Percentiles rank a stretch among this genome's conserved stretches.
phyloP scores from a whole-genome alignment of 2,113 vertebrate species.

The Phrynosoma blainvillii region DNA sequence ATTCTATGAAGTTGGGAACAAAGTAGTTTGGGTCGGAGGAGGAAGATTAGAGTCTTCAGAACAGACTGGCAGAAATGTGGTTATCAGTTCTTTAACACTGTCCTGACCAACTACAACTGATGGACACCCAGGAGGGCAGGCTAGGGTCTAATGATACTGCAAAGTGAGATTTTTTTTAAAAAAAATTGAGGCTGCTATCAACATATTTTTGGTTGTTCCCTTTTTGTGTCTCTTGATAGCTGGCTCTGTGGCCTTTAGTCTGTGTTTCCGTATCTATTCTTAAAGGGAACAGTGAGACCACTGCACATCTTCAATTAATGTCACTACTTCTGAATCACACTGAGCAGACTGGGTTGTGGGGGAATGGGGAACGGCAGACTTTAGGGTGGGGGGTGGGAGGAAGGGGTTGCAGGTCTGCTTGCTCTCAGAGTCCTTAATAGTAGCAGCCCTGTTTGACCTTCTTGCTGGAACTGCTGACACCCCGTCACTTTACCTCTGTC shows the following conservation, averaged over 20 bases:
- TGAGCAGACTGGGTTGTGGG: conserved; percentile 5
- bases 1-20: background rate
- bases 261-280: conserved; percentile 6
- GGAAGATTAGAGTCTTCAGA: background rate
- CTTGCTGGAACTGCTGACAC: conserved; percentile 1
- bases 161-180: background rate
- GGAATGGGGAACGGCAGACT: background rate
- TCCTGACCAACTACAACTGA: background rate
- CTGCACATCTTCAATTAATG: conserved; percentile 19
- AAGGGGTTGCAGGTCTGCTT: background rate
- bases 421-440: background rate
- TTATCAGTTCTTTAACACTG: background rate
- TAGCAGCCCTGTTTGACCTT: conserved; percentile 1
- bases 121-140: background rate
- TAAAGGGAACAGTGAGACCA: conserved; percentile 20
- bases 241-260: conserved; percentile 22
- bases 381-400: background rate
- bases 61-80: background rate
- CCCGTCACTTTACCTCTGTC: conserved; percentile 19
- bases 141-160: background rate
- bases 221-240: conserved; percentile 23
- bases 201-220: conserved; percentile 11
- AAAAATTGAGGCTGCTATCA: conserved; percentile 27
- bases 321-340: conserved; percentile 1
- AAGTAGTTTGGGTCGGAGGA: background rate